These are phyloP conservation scores for Oscheius sp. DNA, from an alignment of 2,888 invertebrate genomes.

Conservation along the genomic window DNA sequence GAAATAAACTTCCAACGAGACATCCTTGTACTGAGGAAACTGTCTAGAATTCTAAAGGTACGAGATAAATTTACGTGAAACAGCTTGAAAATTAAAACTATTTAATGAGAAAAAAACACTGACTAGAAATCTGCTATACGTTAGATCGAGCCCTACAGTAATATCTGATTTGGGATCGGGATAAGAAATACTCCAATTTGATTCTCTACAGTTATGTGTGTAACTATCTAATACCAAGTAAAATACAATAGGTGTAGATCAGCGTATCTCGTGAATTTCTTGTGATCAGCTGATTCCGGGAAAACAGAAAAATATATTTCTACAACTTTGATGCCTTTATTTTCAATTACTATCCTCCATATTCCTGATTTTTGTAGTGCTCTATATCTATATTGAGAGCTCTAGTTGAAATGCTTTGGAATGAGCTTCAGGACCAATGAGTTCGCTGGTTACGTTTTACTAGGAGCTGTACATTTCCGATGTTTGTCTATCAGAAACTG, in stretches of 20 bases:
- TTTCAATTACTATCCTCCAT: constrained; percentile 5
- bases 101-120: not conserved
- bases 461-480: no score
- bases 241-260: constrained; percentile 28
- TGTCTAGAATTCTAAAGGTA: no score
- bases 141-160: constrained; percentile 10
- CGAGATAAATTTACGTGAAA: not conserved
- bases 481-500: no score
- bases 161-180: constrained; percentile 60
- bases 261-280: not conserved
- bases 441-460: no score
- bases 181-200: constrained; percentile 47
- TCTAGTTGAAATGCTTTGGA: no score
- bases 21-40: no score
- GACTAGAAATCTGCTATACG: not conserved
- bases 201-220: constrained; percentile 36
- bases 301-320: constrained; percentile 40
- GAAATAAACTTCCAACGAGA: no score
- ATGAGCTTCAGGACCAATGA: no score
- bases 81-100: not conserved
- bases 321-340: not conserved
- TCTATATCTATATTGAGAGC: no score
- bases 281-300: not conserved
- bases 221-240: constrained; percentile 47
- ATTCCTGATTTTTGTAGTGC: constrained; percentile 9